Evolutionary conservation across 2,113 vertebrate genomes (phyloP).

Genomic region (Excalfactoria chinensis): DNA sequence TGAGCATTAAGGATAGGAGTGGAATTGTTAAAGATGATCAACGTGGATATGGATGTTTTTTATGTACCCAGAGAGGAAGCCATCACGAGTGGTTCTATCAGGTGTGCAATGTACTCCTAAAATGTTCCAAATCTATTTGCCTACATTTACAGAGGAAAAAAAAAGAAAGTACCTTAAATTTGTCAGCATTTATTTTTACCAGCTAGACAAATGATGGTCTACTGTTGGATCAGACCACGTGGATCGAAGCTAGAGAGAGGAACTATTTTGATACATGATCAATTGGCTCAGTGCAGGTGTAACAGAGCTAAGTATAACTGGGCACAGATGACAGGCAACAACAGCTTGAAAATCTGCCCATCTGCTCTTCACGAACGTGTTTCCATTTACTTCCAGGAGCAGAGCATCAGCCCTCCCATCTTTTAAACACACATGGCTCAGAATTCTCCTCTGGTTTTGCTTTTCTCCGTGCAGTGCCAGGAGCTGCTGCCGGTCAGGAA

Average conservation of each 20-base stretch:
- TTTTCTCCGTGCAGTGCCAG: background rate
- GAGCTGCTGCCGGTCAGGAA: background rate
- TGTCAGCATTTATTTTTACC: constrained; percentile 52
- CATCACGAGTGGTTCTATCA: constrained; percentile 53
- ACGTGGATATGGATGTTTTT: constrained; percentile 31
- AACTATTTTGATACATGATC: constrained; percentile 42
- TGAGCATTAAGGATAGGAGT: constrained; percentile 7
- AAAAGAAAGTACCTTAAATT: background rate
- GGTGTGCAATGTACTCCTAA: constrained; percentile 45
- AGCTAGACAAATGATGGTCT: constrained; percentile 39
- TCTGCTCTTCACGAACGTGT: background rate
- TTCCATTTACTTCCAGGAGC: background rate
- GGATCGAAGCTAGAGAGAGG: background rate
- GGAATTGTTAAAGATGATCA: constrained; percentile 25
- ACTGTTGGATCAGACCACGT: constrained; percentile 22
- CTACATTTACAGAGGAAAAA: constrained; percentile 47
- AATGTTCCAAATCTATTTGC: constrained; percentile 40
- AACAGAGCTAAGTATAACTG: constrained; percentile 32
- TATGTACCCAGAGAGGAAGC: background rate
- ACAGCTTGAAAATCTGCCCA: background rate
- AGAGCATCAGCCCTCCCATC: background rate
- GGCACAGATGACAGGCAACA: background rate
- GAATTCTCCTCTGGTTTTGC: background rate
- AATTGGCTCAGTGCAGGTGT: constrained; percentile 31
- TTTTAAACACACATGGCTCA: background rate